A percentile compares a stretch with the other conserved stretches of the same genome.
Conservation (phyloP, 30 jellyfish, hydroid and myxozoan species). For the Clytia hemisphaerica region DNA sequence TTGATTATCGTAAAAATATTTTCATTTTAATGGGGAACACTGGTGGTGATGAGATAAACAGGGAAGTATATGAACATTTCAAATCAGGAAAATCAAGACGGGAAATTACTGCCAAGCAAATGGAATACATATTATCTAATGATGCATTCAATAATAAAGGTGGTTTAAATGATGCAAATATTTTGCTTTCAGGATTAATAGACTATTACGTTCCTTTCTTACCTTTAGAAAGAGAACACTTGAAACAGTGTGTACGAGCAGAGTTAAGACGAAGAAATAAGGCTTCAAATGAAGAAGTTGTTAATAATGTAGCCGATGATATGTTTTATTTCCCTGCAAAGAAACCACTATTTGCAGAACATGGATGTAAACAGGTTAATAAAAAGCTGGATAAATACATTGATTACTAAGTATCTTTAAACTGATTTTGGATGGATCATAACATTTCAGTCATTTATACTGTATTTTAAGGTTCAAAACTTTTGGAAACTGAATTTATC, state of each 20-base stretch:
- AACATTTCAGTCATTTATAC: too few relatives aligned
- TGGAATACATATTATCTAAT: slow-evolving; percentile 45
- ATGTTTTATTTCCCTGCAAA: slow-evolving; percentile 48
- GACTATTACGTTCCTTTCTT: slow-evolving; percentile 75
- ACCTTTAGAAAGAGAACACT: slow-evolving; percentile 83
- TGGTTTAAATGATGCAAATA: slow-evolving; percentile 33
- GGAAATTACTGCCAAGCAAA: slow-evolving; percentile 35
- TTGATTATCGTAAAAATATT: slow-evolving; percentile 70
- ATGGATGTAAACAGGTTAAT: slow-evolving; percentile 78
- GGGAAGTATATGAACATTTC: slow-evolving; percentile 34
- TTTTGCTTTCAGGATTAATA: slow-evolving; percentile 46
- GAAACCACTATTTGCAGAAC: slow-evolving; percentile 26
- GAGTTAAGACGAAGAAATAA: slow-evolving; percentile 28
- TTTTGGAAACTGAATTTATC: too few relatives aligned
- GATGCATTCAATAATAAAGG: slow-evolving; percentile 40
- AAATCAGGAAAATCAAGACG: slow-evolving; percentile 48
- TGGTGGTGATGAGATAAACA: slow-evolving; percentile 67
- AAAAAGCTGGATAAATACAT: slow-evolving; percentile 31
- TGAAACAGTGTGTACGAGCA: slow-evolving; percentile 52
- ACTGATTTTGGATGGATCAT: too few relatives aligned
- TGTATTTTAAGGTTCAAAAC: too few relatives aligned
- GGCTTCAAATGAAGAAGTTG: background rate
- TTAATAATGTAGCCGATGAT: slow-evolving; percentile 63
- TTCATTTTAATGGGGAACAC: slow-evolving; percentile 73
- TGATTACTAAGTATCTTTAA: too few relatives aligned